Evolutionary conservation across 2,888 invertebrate genomes (phyloP), one percentile per base, ranked within the genome.

Genomic region (Reticulitermes lucifugus): DNA sequence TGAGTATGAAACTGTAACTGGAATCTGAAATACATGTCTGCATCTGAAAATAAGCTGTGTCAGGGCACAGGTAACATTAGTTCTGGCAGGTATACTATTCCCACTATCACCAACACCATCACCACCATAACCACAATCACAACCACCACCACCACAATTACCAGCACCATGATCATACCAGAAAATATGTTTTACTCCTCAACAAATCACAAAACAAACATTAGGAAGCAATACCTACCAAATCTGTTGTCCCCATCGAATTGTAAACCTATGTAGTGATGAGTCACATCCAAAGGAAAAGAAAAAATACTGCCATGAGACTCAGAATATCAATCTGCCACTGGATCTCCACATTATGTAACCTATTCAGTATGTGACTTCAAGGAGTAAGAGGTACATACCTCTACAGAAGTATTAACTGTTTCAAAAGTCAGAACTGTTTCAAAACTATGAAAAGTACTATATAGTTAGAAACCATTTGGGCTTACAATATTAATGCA

Each of bases 211-310:
- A 82, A 70, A 41, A 81, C 70, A 71, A 73, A 51, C 35, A 79
- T 73, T 41, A 92, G 91, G 89, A 80, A 83, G 73, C 86, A 86
- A 88, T 91, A 93, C 93, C 91, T 93, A 93, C 93, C 93, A 91
- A 91, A 89, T 91, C 90, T 89, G 92, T 92, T 90, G 92, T 92
- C 91, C 94, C 94, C 93, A 94, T 93, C 89, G 94, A 94, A 93
- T 94, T 94, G 93, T 94, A 94, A 91, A 93, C 93, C 93, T 93
- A 77, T 59, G 84, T 46, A 90, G 88, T 88, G 84, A 87, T 87
- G 87, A 51, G 29, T 84, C 84, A 71, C 77, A 85, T 71, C 84
- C 82, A 86, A 87, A 81, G 79, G 86, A 79, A 82, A 87, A 87
- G 84, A 87, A 87, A 86, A 60, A 83, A 83, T 71, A 73, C 83